Evolutionary conservation across 2,113 vertebrate genomes (phyloP), one percentile per base, ranked within the genome.

Genomic region (Siniperca knerii): DNA sequence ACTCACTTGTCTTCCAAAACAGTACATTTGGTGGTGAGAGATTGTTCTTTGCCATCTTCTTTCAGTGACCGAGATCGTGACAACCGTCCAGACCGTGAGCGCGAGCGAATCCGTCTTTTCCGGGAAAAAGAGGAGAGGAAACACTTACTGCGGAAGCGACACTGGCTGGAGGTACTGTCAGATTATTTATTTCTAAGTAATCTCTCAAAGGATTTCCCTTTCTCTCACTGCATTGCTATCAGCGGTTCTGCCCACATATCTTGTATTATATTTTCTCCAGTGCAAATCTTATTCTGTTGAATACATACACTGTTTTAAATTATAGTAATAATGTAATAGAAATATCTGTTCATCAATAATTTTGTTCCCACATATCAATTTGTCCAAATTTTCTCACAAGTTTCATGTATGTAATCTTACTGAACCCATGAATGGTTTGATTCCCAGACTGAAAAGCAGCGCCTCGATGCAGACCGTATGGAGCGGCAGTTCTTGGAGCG

Each of bases 401-500:
- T 29, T 20, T 10, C 3, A 0, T 58, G n/a, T 25, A 74, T 1
- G 21, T 65, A 48, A n/a, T 55, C 67, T 46, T 29, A n/a, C 42
- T 64, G 8, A 37, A 44, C 13, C 35, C 7, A 20, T 62, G n/a
- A 54, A 16, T 0, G 42, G 1, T 75, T 83, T 85, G 0, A 61
- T 66, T 61, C 35, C 4, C 86, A 95, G 94, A 95, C 97, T 84
- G 98, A 99, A 81, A 96, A 97, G 67, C 96, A 99, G 85, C 96
- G 97, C 0, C 95, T 99, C 4, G 97, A 99, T 48, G 95, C 97
- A 0, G 98, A 99, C 80, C 96, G 98, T 1, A 85, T 97, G 95
- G 98, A 99, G 92, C 96, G 98, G 0, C 98, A 99, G 89, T 96
- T 97, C 55, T 50, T 99, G 82, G 98, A 99, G 92, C 96, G 98